Conservation (phyloP, 35 echinoderm and acorn worm species). For the Eucidaris tribuloides region DNA sequence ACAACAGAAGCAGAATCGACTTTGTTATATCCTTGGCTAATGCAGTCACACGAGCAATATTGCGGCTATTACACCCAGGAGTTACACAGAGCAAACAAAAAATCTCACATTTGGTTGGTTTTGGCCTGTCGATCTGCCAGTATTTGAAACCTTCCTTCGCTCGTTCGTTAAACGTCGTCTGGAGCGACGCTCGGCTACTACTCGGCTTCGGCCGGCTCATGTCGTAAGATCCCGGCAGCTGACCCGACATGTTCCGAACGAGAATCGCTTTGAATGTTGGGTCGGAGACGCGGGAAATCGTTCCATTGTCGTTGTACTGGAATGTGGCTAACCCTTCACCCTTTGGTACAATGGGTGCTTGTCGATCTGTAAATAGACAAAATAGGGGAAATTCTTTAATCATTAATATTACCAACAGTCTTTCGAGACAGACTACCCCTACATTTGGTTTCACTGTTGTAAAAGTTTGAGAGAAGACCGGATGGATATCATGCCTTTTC, state of each 20-base stretch:
- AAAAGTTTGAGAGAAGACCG: no score
- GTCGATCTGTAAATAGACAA: conserved; percentile 19
- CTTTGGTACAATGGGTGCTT: conserved; percentile 47
- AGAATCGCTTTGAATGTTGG: conserved; percentile 63
- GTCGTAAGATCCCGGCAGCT: conserved; percentile 72
- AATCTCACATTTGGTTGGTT: conserved; percentile 89
- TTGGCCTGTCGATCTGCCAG: conserved; percentile 91
- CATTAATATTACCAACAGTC: background rate
- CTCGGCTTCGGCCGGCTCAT: conserved; percentile 33
- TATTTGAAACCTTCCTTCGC: conserved; percentile 86
- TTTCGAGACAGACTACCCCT: background rate
- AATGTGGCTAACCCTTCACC: conserved; percentile 70
- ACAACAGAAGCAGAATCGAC: background rate
- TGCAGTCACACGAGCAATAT: background rate
- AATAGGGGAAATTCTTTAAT: background rate
- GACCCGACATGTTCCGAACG: conserved; percentile 36
- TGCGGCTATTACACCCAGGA: background rate
- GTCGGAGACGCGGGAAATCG: conserved; percentile 32
- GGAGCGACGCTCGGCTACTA: background rate
- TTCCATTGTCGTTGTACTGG: conserved; percentile 76
- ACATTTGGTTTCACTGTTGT: background rate
- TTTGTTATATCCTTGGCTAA: background rate
- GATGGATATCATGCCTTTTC: no score
- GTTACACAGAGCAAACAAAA: background rate
- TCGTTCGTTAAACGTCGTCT: conserved; percentile 59